Base-by-base conservation (phyloP, 2,888 invertebrate species). In the Macrosoma leucophasiata region DNA sequence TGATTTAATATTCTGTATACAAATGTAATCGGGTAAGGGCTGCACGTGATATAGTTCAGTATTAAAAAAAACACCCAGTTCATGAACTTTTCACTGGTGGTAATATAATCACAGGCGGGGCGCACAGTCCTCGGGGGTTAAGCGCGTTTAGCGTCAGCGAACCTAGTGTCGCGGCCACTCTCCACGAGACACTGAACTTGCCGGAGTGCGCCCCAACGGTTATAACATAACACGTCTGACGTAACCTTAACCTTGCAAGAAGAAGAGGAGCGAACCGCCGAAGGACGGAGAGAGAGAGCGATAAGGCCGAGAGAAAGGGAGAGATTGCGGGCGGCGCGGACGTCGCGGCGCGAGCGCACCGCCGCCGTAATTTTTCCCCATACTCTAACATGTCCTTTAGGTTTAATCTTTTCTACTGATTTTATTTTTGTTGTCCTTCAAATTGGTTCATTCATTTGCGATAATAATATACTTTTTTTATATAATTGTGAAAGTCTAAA, bases 161-260 rank as follows among this genome's bases (percentile, higher is more conserved):
- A 64, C 69, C 63, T 68, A 66, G 75, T 79, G 73, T 75, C 82
- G 81, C 78, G 79, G 77, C 82, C 78, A 76, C 79, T 73, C 77
- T 75, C 81, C 61, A 72, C 81, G 77, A 81, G 82, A 84, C 84
- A 84, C 84, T 84, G 84, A 84, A 84, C 84, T 84, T 81, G 84
- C 70, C 62, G 63, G 65, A 72, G 76, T 71, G 78, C 76, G 79
- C 75, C 81, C 76, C 84, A 79, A 81, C 84, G 82, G 84, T 84
- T 84, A 84, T 84, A 84, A 84, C 84, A 82, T 84, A 84, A 84
- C 84, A 84, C 73, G 79, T 81, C 84, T 84, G 84, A 84, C 84
- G 84, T 84, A 84, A 84, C 84, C 84, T 84, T 84, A 84, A 84
- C 84, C 84, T 84, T 84, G 84, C 84, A 78, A 81, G 84, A 84